Evolutionary conservation across 2,113 vertebrate genomes (phyloP), one percentile per base, ranked within the genome.

Genomic region (Alaudala cheleensis): DNA sequence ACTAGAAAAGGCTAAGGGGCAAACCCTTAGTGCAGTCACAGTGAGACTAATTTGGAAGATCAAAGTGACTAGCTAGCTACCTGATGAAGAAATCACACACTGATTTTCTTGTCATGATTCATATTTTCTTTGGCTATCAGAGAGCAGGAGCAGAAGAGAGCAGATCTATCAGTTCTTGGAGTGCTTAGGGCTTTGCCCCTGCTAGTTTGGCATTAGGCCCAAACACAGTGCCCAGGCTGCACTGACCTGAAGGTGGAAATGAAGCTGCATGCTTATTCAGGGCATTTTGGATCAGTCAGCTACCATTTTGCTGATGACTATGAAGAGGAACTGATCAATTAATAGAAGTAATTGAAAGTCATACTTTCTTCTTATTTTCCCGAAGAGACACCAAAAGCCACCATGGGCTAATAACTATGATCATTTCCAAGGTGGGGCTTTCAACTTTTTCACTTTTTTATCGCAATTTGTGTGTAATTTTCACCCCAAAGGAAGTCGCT

Each of bases 401-500:
- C 17, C 33, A 23, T 2, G 8, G 53, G 6, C 18, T 76, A 64
- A 14, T 60, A 65, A 49, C 22, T 31, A 56, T 7, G 31, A 54
- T 44, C 31, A 8, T 70, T 58, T 83, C 16, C 37, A 28, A 64
- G 26, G 61, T 2, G 10, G 3, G 33, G 5, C 5, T 71, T 79
- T 33, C 9, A 45, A 29, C 0, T 60, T 82, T 85, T 87, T 53
- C 70, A 84, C 18, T 62, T 81, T 58, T 69, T 44, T 23, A 33
- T 49, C 4, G 2, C 14, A 66, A 76, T 29, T n/a, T 34, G 6
- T 39, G 31, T 21, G 8, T 4, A 29, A 19, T 87, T 81, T 85
- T 76, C 51, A 64, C 6, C 3, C 13, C 0, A 0, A 64, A 65
- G 10, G 40, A 91, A 89, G 25, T 3, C 18, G 51, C 1, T 54